Evolutionary conservation across 2,888 invertebrate species (phyloP).

Genomic region (Lacanobia wlatinum): DNA sequence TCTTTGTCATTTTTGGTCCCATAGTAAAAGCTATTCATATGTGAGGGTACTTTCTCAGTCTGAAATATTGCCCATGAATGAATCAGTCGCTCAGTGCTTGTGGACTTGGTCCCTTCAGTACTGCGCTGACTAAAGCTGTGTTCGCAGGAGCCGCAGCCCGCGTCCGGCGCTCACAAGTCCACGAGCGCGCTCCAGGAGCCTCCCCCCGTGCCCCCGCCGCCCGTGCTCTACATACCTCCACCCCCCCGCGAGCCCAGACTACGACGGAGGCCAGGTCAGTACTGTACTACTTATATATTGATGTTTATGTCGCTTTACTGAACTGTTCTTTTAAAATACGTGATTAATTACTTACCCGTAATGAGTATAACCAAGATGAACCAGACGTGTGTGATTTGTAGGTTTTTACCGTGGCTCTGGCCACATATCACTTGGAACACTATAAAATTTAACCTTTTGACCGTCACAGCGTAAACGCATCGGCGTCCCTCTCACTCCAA

Average conservation of each 20-base stretch:
- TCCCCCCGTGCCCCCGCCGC: slow-evolving; percentile 87
- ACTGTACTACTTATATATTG: neutral
- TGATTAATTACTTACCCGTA: too few species aligned
- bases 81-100: neutral
- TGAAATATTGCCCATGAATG: neutral
- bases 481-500: too few species aligned
- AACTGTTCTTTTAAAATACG: too few species aligned
- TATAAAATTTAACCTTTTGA: too few species aligned
- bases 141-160: slow-evolving; percentile 62
- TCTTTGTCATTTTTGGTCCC: neutral
- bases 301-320: neutral
- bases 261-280: slow-evolving; percentile 71
- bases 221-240: slow-evolving; percentile 80
- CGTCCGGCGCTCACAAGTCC: slow-evolving; percentile 80
- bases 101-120: neutral
- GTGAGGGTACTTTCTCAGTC: neutral
- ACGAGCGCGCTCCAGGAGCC: slow-evolving; percentile 82
- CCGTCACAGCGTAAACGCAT: too few species aligned
- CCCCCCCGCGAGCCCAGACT: slow-evolving; percentile 70
- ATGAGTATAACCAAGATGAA: too few species aligned
- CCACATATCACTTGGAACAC: too few species aligned
- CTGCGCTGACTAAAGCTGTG: neutral
- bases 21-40: neutral
- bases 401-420: too few species aligned
- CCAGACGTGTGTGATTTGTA: too few species aligned